Percentiles rank a stretch among this genome's conserved stretches.
phyloP scores from a whole-genome alignment of 2,888 invertebrate genomes.

The Eutolmus rufibarbis region DNA sequence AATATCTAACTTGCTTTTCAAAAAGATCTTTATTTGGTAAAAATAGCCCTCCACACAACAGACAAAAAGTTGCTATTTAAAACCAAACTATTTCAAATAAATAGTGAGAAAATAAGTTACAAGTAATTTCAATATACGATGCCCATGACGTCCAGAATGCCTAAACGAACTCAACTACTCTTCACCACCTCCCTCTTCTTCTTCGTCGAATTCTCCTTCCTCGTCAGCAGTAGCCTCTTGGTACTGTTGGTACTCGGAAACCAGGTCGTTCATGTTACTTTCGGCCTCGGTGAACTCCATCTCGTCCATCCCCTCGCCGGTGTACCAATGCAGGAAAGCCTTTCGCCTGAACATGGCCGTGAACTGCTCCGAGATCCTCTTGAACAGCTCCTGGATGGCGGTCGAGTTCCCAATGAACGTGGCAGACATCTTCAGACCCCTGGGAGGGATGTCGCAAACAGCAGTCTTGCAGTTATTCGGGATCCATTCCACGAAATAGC shows the following conservation, averaged over 20 bases:
- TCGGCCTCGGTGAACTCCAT: conserved; percentile 96
- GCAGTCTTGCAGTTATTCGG: conserved; percentile 94
- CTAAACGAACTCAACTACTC: not conserved
- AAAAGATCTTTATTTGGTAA: not conserved
- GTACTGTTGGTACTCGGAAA: conserved; percentile 95
- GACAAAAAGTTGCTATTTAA: not conserved
- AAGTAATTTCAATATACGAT: not conserved
- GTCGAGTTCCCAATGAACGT: conserved; percentile 94
- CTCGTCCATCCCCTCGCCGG: conserved; percentile 96
- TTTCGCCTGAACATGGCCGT: conserved; percentile 96
- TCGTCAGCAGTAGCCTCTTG: conserved; percentile 88
- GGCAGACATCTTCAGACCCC: conserved; percentile 92
- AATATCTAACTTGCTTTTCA: not conserved
- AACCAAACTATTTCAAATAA: conserved; percentile 6
- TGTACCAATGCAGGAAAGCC: conserved; percentile 98
- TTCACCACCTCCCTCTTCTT: conserved; percentile 54
- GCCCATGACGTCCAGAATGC: not conserved
- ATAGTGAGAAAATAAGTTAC: not conserved
- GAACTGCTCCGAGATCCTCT: conserved; percentile 89
- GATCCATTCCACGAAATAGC: conserved; percentile 91
- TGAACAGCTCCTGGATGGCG: conserved; percentile 92
- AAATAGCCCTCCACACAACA: not conserved
- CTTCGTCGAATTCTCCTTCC: conserved; percentile 81
- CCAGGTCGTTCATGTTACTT: conserved; percentile 94
- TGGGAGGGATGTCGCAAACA: conserved; percentile 89